Conservation (phyloP, 2,888 invertebrate species). For the Tolmerus cingulatus region DNA sequence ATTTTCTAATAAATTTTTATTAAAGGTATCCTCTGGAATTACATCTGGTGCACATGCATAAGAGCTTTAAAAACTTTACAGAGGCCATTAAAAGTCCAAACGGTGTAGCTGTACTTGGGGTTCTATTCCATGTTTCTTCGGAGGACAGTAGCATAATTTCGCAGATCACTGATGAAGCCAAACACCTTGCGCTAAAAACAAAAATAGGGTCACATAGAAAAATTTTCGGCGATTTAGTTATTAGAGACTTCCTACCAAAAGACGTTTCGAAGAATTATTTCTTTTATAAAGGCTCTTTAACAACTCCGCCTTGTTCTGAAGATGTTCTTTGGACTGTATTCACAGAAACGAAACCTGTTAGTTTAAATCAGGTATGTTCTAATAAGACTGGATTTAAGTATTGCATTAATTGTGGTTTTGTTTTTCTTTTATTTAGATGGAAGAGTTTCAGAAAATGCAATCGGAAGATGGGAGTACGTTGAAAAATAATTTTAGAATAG, state of each 20-base stretch:
- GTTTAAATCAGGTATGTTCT: constrained; percentile 63
- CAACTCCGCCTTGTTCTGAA: constrained; percentile 78
- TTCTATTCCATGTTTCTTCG: constrained; percentile 67
- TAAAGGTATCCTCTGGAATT: constrained; percentile 70
- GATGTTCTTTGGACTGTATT: constrained; percentile 78
- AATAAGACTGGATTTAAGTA: neutral
- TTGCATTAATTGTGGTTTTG: neutral
- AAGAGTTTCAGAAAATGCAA: constrained; percentile 62
- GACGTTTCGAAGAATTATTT: constrained; percentile 67
- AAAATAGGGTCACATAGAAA: constrained; percentile 51
- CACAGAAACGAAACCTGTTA: constrained; percentile 66
- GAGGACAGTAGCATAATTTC: constrained; percentile 56
- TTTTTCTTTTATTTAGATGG: constrained; percentile 55
- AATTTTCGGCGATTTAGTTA: constrained; percentile 12
- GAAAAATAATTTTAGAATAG: constrained; percentile 64
- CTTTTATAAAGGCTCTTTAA: constrained; percentile 76
- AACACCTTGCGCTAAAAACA: neutral
- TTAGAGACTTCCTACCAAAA: constrained; percentile 66
- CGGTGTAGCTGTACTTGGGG: constrained; percentile 72
- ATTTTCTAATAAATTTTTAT: too few species aligned
- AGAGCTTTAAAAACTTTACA: constrained; percentile 63
- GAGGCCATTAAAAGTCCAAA: constrained; percentile 66
- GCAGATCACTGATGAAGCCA: constrained; percentile 53
- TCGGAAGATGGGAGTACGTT: constrained; percentile 58
- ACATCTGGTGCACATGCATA: constrained; percentile 73